phyloP scores from a whole-genome alignment of 2,888 invertebrate genomes.

The Choreutis nemorana region DNA sequence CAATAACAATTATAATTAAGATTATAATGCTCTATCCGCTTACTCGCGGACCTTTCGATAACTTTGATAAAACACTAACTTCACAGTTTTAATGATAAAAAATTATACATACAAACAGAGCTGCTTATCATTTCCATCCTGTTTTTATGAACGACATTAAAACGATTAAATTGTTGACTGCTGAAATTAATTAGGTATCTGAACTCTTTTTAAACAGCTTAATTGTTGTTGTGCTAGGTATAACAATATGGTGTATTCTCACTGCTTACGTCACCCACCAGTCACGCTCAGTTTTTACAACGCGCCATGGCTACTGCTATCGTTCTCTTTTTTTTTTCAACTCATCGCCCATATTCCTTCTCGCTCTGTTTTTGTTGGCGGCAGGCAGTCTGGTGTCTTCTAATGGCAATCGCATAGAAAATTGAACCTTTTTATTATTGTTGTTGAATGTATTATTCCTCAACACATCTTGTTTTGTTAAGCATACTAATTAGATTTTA shows the following conservation, averaged over 20 bases:
- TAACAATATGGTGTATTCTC: constrained; percentile 34
- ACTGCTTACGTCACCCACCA: constrained; percentile 36
- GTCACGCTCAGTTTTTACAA: constrained; percentile 38
- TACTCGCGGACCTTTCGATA: constrained; percentile 12
- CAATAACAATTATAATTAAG: constrained; percentile 7
- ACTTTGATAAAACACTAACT: constrained; percentile 9
- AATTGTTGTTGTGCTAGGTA: constrained; percentile 30
- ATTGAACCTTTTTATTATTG: constrained; percentile 60
- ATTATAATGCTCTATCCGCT: too few species aligned
- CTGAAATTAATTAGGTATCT: background rate
- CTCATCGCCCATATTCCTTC: constrained; percentile 29
- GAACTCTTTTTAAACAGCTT: constrained; percentile 10
- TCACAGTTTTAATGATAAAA: too few species aligned
- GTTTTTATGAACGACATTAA: too few species aligned
- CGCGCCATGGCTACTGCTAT: constrained; percentile 25
- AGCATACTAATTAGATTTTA: too few species aligned
- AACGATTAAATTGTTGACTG: too few species aligned
- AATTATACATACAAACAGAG: too few species aligned
- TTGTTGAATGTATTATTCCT: too few species aligned
- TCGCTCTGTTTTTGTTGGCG: constrained; percentile 49
- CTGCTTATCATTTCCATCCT: too few species aligned
- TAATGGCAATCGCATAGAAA: constrained; percentile 43
- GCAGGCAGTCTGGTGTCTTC: constrained; percentile 61
- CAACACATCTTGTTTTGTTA: too few species aligned
- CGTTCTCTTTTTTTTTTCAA: constrained; percentile 36